Conservation (phyloP, 1,140 invertebrate genomes). For the Scylla paramamosain region DNA sequence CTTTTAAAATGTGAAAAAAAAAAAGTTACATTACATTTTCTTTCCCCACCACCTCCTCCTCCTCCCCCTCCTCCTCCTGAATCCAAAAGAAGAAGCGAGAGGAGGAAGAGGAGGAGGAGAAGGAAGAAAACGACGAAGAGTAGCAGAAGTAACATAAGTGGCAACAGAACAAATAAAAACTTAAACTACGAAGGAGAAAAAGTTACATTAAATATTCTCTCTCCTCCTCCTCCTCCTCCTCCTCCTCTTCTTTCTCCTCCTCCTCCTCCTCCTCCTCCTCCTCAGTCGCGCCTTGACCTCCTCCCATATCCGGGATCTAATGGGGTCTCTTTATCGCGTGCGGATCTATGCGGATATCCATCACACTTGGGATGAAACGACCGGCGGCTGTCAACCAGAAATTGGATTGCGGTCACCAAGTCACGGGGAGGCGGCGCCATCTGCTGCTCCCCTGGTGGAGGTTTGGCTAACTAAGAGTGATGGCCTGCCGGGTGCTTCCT, state of each 20-base stretch:
- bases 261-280: neutral
- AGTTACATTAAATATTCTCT: neutral
- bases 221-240: neutral
- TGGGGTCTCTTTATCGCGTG: conserved; percentile 61
- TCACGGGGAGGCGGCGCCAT: neutral
- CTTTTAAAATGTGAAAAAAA: too few relatives aligned
- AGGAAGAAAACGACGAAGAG: too few relatives aligned
- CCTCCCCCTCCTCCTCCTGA: conserved; percentile 27
- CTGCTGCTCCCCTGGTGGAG: neutral
- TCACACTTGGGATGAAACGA: conserved; percentile 58
- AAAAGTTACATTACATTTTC: too few relatives aligned
- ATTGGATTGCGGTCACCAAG: conserved; percentile 50
- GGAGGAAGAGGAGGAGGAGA: too few relatives aligned
- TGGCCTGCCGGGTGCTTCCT: neutral
- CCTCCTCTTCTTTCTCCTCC: neutral
- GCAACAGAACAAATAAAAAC: too few relatives aligned
- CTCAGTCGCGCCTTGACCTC: neutral
- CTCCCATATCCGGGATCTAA: conserved; percentile 63
- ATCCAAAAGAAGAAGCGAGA: too few relatives aligned
- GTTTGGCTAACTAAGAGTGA: neutral
- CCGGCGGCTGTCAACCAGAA: conserved; percentile 47
- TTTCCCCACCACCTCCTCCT: neutral
- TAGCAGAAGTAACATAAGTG: too few relatives aligned
- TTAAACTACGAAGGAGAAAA: too few relatives aligned
- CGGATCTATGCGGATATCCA: conserved; percentile 63